A percentile compares a stretch with the other conserved stretches of the same genome.
Evolutionary conservation across 1,140 invertebrate species (phyloP).

Genomic region (Dolichoris vasculosae): DNA sequence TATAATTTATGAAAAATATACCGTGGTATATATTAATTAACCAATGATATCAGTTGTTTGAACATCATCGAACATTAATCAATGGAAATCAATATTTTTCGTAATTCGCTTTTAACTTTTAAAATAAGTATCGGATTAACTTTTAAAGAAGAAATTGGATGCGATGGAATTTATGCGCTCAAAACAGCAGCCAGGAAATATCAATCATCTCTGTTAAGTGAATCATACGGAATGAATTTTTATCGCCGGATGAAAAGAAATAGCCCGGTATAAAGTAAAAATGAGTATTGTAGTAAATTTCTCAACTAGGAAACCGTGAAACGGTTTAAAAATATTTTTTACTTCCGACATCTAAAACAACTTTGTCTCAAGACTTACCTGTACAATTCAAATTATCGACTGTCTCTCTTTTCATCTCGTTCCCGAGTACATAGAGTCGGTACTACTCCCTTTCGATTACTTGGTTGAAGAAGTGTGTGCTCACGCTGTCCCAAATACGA

Average conservation of each 20-base stretch:
- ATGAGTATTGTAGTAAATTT: neutral
- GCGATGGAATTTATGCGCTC: neutral
- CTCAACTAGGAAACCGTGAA: neutral
- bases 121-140: slow-evolving; percentile 21
- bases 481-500: slow-evolving; percentile 34
- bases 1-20: neutral
- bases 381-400: slow-evolving; percentile 22
- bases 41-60: neutral
- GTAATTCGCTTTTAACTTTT: neutral
- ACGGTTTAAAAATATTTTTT: neutral
- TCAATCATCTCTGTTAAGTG: slow-evolving; percentile 20
- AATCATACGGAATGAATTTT: slow-evolving; percentile 8
- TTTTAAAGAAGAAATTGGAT: too few relatives aligned
- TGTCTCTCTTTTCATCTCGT: slow-evolving; percentile 9
- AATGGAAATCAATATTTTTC: neutral
- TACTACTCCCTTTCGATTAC: slow-evolving; percentile 17
- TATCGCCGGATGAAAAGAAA: neutral
- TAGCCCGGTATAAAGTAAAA: neutral
- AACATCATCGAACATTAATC: neutral
- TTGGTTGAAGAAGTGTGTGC: slow-evolving; percentile 11
- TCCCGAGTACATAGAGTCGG: neutral
- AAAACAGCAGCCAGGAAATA: neutral
- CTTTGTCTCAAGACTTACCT: slow-evolving; percentile 30
- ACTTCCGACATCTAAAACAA: slow-evolving; percentile 11
- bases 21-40: neutral